Base-by-base conservation (phyloP, 2,797 vertebrate species). In the Hypotaenidia okinawae region DNA sequence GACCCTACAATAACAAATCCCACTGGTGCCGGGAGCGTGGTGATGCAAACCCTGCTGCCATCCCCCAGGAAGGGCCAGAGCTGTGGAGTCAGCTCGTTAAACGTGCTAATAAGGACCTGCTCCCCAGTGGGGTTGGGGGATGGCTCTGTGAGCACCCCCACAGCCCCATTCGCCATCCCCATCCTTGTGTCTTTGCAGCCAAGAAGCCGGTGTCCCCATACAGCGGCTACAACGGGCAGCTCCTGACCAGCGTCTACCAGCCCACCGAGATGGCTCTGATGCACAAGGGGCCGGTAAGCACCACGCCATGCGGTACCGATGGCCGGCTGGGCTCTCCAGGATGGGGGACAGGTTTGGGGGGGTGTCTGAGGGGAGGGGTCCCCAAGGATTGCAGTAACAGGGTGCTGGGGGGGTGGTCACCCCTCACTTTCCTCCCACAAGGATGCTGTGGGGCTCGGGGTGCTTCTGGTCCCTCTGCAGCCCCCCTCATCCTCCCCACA, bases 241-340 rank as follows among this genome's bases (percentile, higher is more conserved):
- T 98, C 63, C 98, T 99, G 24, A 98, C 98, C 49, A 98, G 98
- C 0, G 99, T 99, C 45, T 99, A 99, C 97, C 99, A 99, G 98
- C 99, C 99, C 89, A 99, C 99, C 0, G 99, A 99, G 97, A 98
- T 99, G 95, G 98, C 99, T 13, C 95, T 99, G 94, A 99, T 99
- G 98, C 98, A 98, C 95, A 99, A 99, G 96, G 97, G 97, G 30
- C 62, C 90, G n/a, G 99, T 99, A 96, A 99, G 99, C 94, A 43
- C 18, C 21, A 33, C 8, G 14, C 70, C 9, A 0, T 1, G 25
- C 2, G 55, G 61, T 17, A n/a, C 16, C 23, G 2, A 28, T 4
- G 1, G 30, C 21, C 45, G 27, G 41, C 69, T 2, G 1, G n/a
- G 30, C 49, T n/a, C 27, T 22, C 64, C 8, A 8, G 2, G 18